Conservation (phyloP, 2,797 vertebrate species). For the Cebuella pygmaea region DNA sequence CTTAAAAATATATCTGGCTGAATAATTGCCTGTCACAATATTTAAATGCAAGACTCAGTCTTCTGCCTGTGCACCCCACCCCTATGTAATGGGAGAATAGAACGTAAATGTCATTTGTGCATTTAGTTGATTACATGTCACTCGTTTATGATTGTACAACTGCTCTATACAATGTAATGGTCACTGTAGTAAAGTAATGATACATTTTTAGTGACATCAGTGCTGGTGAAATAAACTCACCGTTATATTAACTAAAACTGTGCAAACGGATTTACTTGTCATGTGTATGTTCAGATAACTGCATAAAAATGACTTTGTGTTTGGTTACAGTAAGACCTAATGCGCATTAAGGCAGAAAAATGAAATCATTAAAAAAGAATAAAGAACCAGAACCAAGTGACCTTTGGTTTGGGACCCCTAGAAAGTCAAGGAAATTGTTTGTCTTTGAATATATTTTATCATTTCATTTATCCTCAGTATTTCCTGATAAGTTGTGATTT, state of each 20-base stretch:
- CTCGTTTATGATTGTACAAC: neutral
- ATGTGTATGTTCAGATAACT: neutral
- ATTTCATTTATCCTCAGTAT: constrained; percentile 50
- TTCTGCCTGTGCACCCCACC: neutral
- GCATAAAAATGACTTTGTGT: constrained; percentile 54
- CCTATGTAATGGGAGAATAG: constrained; percentile 42
- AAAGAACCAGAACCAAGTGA: neutral
- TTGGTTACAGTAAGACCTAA: constrained; percentile 35
- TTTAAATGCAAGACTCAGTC: constrained; percentile 48
- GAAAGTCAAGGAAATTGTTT: constrained; percentile 20
- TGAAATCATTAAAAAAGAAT: constrained; percentile 27
- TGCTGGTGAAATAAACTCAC: constrained; percentile 13
- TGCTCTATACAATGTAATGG: constrained; percentile 11
- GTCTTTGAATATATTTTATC: constrained; percentile 21
- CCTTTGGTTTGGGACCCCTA: constrained; percentile 12
- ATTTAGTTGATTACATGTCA: constrained; percentile 58
- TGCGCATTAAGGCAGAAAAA: constrained; percentile 25
- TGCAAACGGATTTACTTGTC: constrained; percentile 6
- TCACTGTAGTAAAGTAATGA: neutral
- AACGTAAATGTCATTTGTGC: constrained; percentile 55
- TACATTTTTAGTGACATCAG: constrained; percentile 63
- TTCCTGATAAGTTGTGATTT: constrained; percentile 51
- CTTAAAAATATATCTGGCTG: constrained; percentile 69
- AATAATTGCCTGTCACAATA: constrained; percentile 68
- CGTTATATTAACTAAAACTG: constrained; percentile 22